phyloP scores from a whole-genome alignment of 2,888 invertebrate species.

The Atrina japonica region DNA sequence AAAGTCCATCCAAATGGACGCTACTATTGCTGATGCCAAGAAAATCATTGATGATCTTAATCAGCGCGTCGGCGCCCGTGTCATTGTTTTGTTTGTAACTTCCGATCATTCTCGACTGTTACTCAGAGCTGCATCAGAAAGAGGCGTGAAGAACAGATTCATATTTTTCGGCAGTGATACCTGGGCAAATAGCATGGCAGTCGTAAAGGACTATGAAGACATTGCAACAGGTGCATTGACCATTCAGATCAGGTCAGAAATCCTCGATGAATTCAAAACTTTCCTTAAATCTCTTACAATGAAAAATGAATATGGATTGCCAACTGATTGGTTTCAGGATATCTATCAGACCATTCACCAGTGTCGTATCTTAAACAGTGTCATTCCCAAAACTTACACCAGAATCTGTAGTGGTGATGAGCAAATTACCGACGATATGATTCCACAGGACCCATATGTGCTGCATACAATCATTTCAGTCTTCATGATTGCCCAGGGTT shows the following conservation, averaged over 20 bases:
- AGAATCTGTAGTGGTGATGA: conserved; percentile 72
- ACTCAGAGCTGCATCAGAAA: conserved; percentile 74
- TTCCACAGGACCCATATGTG: conserved; percentile 74
- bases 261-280: conserved; percentile 70
- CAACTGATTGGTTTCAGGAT: conserved; percentile 81
- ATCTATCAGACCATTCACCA: conserved; percentile 78
- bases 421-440: conserved; percentile 62
- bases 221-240: conserved; percentile 75
- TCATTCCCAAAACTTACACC: conserved; percentile 65
- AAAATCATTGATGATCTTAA: conserved; percentile 62
- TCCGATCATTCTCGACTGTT: conserved; percentile 71
- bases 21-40: conserved; percentile 61
- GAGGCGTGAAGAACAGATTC: conserved; percentile 70
- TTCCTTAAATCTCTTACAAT: conserved; percentile 75
- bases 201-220: conserved; percentile 68
- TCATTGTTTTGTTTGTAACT: conserved; percentile 78
- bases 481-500: conserved; percentile 76
- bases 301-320: conserved; percentile 75
- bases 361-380: conserved; percentile 76
- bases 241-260: conserved; percentile 70
- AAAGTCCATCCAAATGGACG: conserved; percentile 62
- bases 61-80: conserved; percentile 67
- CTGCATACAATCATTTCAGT: conserved; percentile 79
- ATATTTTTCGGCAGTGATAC: conserved; percentile 76
- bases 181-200: conserved; percentile 65